Evolutionary conservation across 2,113 vertebrate genomes (phyloP).

Genomic region (Phoenicopterus ruber): DNA sequence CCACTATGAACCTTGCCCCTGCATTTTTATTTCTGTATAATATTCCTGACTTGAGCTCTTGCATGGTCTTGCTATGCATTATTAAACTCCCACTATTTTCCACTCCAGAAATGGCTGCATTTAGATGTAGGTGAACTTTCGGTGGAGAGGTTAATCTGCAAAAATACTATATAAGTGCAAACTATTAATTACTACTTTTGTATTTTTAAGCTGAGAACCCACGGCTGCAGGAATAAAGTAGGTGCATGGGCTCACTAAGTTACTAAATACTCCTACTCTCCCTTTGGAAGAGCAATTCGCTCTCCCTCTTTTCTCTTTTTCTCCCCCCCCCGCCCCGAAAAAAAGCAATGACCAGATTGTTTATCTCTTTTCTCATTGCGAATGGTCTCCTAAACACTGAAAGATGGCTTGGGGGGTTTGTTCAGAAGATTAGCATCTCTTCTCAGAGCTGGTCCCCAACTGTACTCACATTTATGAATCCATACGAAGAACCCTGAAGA

Average conservation of each 20-base stretch:
- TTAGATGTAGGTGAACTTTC: background rate
- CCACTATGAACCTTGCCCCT: background rate
- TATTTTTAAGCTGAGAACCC: background rate
- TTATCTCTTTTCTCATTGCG: background rate
- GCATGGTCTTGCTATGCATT: constrained; percentile 3
- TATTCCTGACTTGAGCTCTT: background rate
- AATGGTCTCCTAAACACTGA: background rate
- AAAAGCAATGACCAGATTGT: background rate
- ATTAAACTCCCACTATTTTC: constrained; percentile 2
- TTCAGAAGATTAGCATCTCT: background rate
- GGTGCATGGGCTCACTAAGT: background rate
- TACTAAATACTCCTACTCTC: background rate
- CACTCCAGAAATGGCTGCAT: background rate
- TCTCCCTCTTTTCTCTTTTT: background rate
- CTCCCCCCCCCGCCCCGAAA: no score
- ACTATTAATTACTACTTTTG: background rate
- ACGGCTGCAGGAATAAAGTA: background rate
- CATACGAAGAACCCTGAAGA: background rate
- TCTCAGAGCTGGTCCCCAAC: background rate
- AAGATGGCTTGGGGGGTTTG: background rate
- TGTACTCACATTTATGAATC: constrained; percentile 31
- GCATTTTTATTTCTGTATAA: constrained; percentile 19
- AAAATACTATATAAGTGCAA: background rate
- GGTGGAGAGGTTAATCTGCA: background rate
- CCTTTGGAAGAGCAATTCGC: background rate